These are phyloP conservation scores for Paramormyrops kingsleyae DNA, from an alignment of 2,113 vertebrate species.

Conservation along the genomic window DNA sequence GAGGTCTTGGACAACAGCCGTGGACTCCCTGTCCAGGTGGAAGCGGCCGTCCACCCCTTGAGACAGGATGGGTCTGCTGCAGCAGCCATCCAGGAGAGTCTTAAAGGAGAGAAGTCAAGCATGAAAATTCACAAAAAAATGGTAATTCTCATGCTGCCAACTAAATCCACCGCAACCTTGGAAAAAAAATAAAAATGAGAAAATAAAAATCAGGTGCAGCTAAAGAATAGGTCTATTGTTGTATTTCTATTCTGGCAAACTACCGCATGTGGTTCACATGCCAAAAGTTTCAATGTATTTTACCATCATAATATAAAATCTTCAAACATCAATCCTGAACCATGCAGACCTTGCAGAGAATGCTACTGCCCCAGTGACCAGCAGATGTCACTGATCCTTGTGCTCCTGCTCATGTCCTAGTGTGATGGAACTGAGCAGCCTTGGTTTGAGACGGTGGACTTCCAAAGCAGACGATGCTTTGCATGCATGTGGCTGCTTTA, in stretches of 20 bases:
- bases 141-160: background rate
- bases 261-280: background rate
- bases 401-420: background rate
- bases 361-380: background rate
- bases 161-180: background rate
- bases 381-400: background rate
- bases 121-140: background rate
- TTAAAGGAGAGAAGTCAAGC: constrained; percentile 33
- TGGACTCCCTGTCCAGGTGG: constrained; percentile 68
- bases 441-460: background rate
- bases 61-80: constrained; percentile 70
- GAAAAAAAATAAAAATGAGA: background rate
- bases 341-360: background rate
- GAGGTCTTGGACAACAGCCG: constrained; percentile 82
- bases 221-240: background rate
- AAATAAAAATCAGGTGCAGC: background rate
- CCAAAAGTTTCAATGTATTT: background rate
- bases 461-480: background rate
- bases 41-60: constrained; percentile 72
- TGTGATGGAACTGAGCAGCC: background rate
- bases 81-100: constrained; percentile 86
- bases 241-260: background rate
- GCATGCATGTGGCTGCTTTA: background rate
- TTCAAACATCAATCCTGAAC: background rate
- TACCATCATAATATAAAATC: background rate